These are phyloP conservation scores for Horisme vitalbata DNA, from an alignment of 2,888 invertebrate species.

Conservation along the genomic window DNA sequence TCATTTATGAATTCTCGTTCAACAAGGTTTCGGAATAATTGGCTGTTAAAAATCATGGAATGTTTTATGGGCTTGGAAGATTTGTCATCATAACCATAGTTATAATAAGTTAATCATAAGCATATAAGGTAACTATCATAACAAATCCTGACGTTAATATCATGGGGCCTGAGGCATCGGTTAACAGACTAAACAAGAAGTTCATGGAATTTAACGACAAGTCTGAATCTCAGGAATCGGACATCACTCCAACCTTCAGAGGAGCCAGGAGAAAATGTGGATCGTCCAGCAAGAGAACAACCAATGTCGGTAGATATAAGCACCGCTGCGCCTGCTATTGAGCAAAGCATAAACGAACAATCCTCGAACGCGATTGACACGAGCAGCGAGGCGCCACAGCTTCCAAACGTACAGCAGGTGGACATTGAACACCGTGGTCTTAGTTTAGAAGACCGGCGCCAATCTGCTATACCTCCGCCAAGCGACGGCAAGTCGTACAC, in stretches of 20 bases:
- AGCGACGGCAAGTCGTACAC: slow-evolving; percentile 34
- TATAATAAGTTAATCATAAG: slow-evolving; percentile 22
- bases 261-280: slow-evolving; percentile 25
- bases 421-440: slow-evolving; percentile 30
- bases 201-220: slow-evolving; percentile 22
- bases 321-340: slow-evolving; percentile 7
- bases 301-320: slow-evolving; percentile 11
- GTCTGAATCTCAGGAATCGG: slow-evolving; percentile 36
- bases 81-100: slow-evolving; percentile 27
- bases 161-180: slow-evolving; percentile 32
- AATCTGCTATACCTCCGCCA: slow-evolving; percentile 30
- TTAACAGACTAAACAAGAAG: slow-evolving; percentile 31
- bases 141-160: slow-evolving; percentile 11
- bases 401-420: slow-evolving; percentile 16
- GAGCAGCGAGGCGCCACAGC: slow-evolving; percentile 11
- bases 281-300: slow-evolving; percentile 25
- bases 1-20: slow-evolving; percentile 23
- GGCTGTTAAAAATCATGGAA: slow-evolving; percentile 25
- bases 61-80: slow-evolving; percentile 24
- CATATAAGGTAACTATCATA: slow-evolving; percentile 17
- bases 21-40: slow-evolving; percentile 30
- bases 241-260: slow-evolving; percentile 31
- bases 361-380: slow-evolving; percentile 26
- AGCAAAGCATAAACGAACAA: slow-evolving; percentile 15
- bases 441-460: slow-evolving; percentile 30